Percentiles rank a stretch among this genome's conserved stretches.
Conservation (phyloP, 2,113 vertebrate genomes). For the Panthera leo region DNA sequence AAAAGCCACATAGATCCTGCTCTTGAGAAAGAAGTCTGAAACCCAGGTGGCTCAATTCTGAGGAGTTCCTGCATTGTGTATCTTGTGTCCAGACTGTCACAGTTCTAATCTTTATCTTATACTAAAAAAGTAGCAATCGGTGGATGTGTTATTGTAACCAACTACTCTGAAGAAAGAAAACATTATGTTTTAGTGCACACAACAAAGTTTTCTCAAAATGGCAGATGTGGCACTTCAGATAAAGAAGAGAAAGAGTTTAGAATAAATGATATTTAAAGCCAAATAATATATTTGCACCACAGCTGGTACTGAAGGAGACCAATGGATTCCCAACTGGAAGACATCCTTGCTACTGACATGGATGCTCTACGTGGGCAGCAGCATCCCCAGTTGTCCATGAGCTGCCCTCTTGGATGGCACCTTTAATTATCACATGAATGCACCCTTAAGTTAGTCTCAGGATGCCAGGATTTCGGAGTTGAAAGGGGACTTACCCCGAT, state of each 20-base stretch:
- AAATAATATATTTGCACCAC: not conserved
- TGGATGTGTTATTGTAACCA: not conserved
- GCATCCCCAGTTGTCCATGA: not conserved
- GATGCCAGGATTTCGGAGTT: not conserved
- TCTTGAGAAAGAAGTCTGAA: slow-evolving; percentile 49
- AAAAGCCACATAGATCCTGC: slow-evolving; percentile 5
- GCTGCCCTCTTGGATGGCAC: not conserved
- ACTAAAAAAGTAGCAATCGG: slow-evolving; percentile 35
- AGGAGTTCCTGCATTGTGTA: not conserved
- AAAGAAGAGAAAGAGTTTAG: not conserved
- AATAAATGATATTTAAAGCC: not conserved
- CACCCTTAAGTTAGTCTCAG: not conserved
- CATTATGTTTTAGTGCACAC: not conserved
- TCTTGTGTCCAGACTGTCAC: slow-evolving; percentile 7
- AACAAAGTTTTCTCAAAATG: not conserved
- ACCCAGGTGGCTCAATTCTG: not conserved
- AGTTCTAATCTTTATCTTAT: slow-evolving; percentile 33
- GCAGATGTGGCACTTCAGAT: not conserved
- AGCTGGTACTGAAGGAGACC: not conserved
- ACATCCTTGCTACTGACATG: not conserved
- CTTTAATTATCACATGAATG: not conserved
- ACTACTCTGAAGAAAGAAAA: slow-evolving; percentile 22
- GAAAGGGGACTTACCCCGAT: not conserved
- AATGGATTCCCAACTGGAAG: not conserved
- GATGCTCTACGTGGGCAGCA: not conserved